Base-by-base conservation (phyloP, 2,888 invertebrate species). In the Myopa tessellatipennis region DNA sequence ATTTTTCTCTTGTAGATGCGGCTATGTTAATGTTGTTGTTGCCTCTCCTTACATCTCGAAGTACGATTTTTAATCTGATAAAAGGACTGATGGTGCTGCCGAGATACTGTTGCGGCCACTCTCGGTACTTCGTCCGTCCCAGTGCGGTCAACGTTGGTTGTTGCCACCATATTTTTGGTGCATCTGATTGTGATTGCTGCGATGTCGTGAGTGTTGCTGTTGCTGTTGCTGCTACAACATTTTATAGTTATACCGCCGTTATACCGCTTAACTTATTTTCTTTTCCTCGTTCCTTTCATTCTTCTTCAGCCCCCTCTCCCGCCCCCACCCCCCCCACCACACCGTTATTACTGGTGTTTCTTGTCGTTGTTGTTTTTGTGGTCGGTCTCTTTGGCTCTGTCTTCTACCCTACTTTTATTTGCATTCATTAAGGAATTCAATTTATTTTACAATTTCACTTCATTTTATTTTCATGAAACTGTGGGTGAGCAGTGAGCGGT, bases 371-470 rank as follows among this genome's bases (percentile, higher is more conserved):
- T 72, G 50, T 58, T 55, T 55, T 16, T 55, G 55, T 55, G 55
- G 38, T 65, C 45, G 55, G 38, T 65, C 14, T 36, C 73, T 61
- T 73, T 63, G 38, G 45, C 45, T 45, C 6, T 10, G 14, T 38
- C 18, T 40, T 60, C 55, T 18, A n/a, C 60, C 34, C 72, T 10
- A 52, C 74, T 74, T 74, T 67, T 74, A 74, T 74, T 74, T 74
- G 71, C 76, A 83, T 83, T 84, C 83, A 84, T 84, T 84, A 83
- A 82, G 84, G 82, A 84, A 84, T 84, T 84, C 84, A 83, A 84
- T 84, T 84, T 83, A 84, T 84, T 84, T 82, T 82, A 82, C 83
- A 82, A 82, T 83, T 83, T 82, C 84, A 84, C 83, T 83, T 77
- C 26, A 40, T 40, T 40, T 60, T n/a, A 40, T 8, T 72, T 18